Percentiles rank a stretch among this genome's conserved stretches.
These are phyloP conservation scores for Phrynocephalus versicolor DNA, from an alignment of 2,113 vertebrate genomes.

Conservation along the genomic window DNA sequence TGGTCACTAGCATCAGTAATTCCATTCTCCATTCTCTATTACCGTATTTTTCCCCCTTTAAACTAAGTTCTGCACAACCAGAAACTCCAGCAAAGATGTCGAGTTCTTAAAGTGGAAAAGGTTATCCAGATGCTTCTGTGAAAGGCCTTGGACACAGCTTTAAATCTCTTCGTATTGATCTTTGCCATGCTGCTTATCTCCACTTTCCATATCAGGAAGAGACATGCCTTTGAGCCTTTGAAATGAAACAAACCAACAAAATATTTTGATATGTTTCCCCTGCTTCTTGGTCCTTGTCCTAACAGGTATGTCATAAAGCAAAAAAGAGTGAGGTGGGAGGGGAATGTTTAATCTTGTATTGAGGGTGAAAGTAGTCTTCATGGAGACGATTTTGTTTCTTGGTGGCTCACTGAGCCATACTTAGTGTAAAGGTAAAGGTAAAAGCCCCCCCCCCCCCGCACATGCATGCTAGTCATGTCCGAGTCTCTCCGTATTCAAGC, in stretches of 20 bases:
- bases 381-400: neutral
- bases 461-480: no score
- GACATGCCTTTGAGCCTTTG: neutral
- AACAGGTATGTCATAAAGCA: neutral
- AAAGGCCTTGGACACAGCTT: constrained; percentile 18
- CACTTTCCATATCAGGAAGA: constrained; percentile 12
- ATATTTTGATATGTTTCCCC: constrained; percentile 21
- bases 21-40: constrained; percentile 6
- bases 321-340: neutral
- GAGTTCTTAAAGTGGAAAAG: constrained; percentile 20
- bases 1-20: constrained; percentile 42
- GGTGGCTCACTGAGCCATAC: constrained; percentile 21
- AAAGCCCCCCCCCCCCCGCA: no score
- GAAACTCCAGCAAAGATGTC: constrained; percentile 33
- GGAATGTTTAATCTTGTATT: neutral
- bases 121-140: constrained; percentile 28
- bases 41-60: neutral
- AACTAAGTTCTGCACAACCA: constrained; percentile 8
- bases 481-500: no score
- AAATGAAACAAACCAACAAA: constrained; percentile 18
- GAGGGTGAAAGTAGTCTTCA: neutral
- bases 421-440: no score
- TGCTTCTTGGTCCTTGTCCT: neutral
- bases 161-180: constrained; percentile 17
- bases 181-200: neutral